A percentile compares a stretch with the other conserved stretches of the same genome.
Conservation (phyloP, 2,113 vertebrate species). For the Lampris incognitus region DNA sequence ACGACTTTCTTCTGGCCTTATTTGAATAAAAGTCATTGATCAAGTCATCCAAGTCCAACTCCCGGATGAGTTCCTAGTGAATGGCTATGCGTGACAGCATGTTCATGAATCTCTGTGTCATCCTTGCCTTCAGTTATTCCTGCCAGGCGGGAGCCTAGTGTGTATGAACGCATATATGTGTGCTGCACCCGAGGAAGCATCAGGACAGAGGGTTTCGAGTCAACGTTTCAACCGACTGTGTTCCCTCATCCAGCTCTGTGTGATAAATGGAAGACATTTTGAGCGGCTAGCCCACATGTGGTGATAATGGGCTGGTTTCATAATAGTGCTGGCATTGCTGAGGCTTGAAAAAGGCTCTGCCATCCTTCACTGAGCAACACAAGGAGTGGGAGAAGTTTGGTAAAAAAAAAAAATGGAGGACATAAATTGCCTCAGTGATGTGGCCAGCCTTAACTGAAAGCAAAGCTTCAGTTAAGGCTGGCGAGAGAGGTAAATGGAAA, state of each 20-base stretch:
- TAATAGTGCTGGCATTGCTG: neutral
- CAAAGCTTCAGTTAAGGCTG: constrained; percentile 8
- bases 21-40: too few species aligned
- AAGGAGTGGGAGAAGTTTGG: neutral
- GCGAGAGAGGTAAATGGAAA: neutral
- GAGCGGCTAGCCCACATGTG: constrained; percentile 28
- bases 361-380: neutral
- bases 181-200: too few species aligned
- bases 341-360: neutral
- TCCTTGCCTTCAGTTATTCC: too few species aligned
- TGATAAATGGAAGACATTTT: constrained; percentile 36
- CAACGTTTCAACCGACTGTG: constrained; percentile 1
- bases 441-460: neutral
- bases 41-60: too few species aligned
- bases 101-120: too few species aligned
- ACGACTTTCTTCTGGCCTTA: too few species aligned
- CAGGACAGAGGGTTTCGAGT: neutral
- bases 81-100: too few species aligned
- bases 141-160: too few species aligned
- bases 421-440: constrained; percentile 24
- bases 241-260: neutral
- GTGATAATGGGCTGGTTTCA: constrained; percentile 14
- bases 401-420: neutral
- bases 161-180: too few species aligned
- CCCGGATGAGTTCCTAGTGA: too few species aligned